Evolutionary conservation across 1,140 invertebrate species (phyloP).

Genomic region (Lepidurus arcticus): DNA sequence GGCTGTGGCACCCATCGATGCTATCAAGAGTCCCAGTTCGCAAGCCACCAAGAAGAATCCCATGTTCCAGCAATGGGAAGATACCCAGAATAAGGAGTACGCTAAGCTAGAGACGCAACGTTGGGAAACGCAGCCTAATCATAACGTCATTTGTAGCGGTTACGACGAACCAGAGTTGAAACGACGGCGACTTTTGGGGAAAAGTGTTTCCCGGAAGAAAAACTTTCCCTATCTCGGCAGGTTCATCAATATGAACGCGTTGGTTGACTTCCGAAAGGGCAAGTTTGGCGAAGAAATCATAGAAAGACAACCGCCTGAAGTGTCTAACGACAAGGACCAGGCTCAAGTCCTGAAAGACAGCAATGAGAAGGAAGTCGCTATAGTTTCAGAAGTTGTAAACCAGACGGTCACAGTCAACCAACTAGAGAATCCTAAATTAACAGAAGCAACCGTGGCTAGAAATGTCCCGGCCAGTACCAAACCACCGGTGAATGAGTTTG

Average conservation of each 20-base stretch:
- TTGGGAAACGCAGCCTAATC: neutral
- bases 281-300: neutral
- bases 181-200: neutral
- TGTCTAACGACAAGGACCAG: neutral
- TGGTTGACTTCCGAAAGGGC: neutral
- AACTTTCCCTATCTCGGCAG: neutral
- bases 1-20: constrained; percentile 29
- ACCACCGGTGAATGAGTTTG: neutral
- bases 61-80: constrained; percentile 31
- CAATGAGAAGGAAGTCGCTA: neutral
- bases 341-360: neutral
- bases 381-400: neutral
- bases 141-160: neutral
- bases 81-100: constrained; percentile 27
- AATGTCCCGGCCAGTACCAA: neutral
- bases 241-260: neutral
- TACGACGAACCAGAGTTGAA: neutral
- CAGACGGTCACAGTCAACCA: neutral
- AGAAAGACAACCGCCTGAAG: neutral
- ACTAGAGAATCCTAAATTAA: neutral
- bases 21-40: constrained; percentile 22
- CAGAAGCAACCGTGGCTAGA: neutral
- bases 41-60: constrained; percentile 24
- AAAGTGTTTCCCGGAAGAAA: neutral
- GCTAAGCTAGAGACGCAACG: constrained; percentile 20